Evolutionary conservation across 2,113 vertebrate species (phyloP), one percentile per base, ranked within the genome.

Genomic region (Origma solitaria): DNA sequence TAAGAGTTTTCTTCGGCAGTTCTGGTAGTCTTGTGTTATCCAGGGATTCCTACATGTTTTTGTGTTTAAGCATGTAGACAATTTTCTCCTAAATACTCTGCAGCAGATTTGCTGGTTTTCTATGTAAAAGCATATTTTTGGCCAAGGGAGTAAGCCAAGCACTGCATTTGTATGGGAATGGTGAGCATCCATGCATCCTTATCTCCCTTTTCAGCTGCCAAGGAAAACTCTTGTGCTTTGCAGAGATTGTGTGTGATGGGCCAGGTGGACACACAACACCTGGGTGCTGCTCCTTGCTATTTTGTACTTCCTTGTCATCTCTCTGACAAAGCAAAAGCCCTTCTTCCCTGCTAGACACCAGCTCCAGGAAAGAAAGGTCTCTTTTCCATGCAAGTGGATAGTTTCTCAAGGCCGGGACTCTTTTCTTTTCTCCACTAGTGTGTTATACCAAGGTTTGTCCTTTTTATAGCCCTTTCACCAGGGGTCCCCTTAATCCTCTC

Each of bases 91-190:
- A 40, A 90, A 47, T 51, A 18, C 8, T 30, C 13, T 30, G 12
- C 27, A 40, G 3, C 10, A 37, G 12, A 12, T 51, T 87, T 73
- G 28, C 15, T 78, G 11, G 6, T 70, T 84, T 40, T 44, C 5
- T 86, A 8, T 24, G 9, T 22, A 37, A 69, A 84, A 81, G 3
- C 14, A 11, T 22, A 7, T 73, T 37, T n/a, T 58, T 64, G 49
- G 7, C 12, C 38, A 68, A 68, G 57, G 25, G 53, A 76, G 38
- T 47, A 58, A 28, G 35, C 12, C n/a, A 31, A 50, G n/a, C 1
- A 0, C 17, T 66, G 18, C 4, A 2, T 80, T 58, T 50, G 33
- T 11, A 6, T 0, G 4, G 23, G 11, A 54, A 13, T 31, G 25
- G 2, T 66, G 47, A 49, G 13, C 47, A 54, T 31, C 53, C 2